Evolutionary conservation across 2,113 vertebrate genomes (phyloP).

Genomic region (Saimiri boliviensis): DNA sequence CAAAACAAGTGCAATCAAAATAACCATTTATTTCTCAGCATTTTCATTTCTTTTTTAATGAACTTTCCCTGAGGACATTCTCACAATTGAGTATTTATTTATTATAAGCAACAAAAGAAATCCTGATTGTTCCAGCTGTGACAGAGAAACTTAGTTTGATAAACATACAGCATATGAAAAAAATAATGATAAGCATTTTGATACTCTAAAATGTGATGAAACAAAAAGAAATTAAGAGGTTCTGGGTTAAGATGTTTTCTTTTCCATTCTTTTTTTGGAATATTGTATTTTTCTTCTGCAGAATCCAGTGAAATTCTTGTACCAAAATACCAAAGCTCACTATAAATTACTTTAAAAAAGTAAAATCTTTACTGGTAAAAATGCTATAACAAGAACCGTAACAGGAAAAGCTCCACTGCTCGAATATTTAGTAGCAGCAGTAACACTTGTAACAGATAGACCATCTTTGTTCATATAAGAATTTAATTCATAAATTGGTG

Average conservation of each 20-base stretch:
- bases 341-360: neutral
- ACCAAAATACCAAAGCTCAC: neutral
- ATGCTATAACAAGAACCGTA: neutral
- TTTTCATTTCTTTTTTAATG: slow-evolving; percentile 81
- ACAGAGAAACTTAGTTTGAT: slow-evolving; percentile 77
- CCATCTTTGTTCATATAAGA: neutral
- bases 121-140: slow-evolving; percentile 80
- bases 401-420: neutral
- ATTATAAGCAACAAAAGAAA: slow-evolving; percentile 81
- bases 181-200: slow-evolving; percentile 65
- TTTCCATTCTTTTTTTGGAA: slow-evolving; percentile 16
- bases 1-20: slow-evolving; percentile 81
- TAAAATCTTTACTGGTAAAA: neutral
- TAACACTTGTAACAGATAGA: neutral
- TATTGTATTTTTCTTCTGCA: slow-evolving; percentile 42
- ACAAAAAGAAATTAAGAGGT: slow-evolving; percentile 48
- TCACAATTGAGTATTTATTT: slow-evolving; percentile 83
- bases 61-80: slow-evolving; percentile 82
- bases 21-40: slow-evolving; percentile 80
- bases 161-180: slow-evolving; percentile 73
- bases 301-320: slow-evolving; percentile 29
- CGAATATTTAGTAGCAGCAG: neutral
- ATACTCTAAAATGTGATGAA: slow-evolving; percentile 59
- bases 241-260: slow-evolving; percentile 19
- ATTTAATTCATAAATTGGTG: neutral